Evolutionary conservation across 2,888 invertebrate genomes (phyloP), one percentile per base, ranked within the genome.

Genomic region (Aphodius granarius): DNA sequence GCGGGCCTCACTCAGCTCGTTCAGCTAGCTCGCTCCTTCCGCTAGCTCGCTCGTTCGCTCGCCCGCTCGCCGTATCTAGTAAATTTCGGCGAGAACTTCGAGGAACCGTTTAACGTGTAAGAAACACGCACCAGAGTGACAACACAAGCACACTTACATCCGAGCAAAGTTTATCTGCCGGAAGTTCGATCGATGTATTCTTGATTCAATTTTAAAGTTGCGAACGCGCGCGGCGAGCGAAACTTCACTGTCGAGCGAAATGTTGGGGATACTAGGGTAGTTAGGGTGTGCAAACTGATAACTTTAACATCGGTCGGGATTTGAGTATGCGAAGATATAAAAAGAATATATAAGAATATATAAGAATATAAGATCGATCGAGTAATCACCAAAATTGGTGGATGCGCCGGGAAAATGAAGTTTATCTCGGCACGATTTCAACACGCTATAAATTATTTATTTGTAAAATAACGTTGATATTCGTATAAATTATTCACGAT

Each of bases 111-210:
- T 68, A 68, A 68, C 68, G 20, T 16, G 21, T 19, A 68, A 68
- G 68, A 68, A 68, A 68, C 68, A 68, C 68, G 68, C 68, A 68
- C 22, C 22, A 22, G 68, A 20, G 68, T 68, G 68, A 68, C 68
- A 68, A 68, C 68, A 68, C 68, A 22, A 68, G 68, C 68, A n/a
- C n/a, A 68, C 68, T 68, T 68, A 68, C 68, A 20, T 22, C 68
- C 20, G 68, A 66, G 21, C 68, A 20, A 68, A 68, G 68, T 68
- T 68, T 68, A n/a, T 68, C 68, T 22, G 15, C 5, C 18, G 68
- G 68, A 68, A 68, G 68, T 68, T 68, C 68, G 68, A 68, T 68
- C 68, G 68, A 68, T 68, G 68, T 68, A 68, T 22, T 21, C 68
- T 68, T 68, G 68, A 68, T 68, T 68, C 22, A 68, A 68, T 68